Conservation (phyloP, 2,113 vertebrate species). For the Polyodon spathula region DNA sequence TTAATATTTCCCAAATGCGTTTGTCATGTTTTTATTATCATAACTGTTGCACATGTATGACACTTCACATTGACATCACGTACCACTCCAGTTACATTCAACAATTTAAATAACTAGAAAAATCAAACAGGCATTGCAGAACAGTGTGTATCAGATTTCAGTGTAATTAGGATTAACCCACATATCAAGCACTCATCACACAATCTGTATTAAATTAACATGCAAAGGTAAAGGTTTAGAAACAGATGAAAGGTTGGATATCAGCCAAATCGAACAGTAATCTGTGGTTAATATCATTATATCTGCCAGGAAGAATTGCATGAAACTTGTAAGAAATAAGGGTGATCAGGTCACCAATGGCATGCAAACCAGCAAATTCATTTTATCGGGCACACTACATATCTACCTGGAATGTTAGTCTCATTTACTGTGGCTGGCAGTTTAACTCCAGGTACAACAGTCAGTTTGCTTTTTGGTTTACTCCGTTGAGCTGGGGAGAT, state of each 20-base stretch:
- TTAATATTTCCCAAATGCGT: too few relatives aligned
- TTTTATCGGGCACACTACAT: neutral
- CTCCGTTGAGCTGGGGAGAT: conserved; percentile 29
- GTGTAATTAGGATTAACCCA: too few relatives aligned
- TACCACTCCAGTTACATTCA: neutral
- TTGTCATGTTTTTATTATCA: too few relatives aligned
- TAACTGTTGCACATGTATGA: too few relatives aligned
- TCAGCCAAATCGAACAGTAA: too few relatives aligned
- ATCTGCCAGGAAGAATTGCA: too few relatives aligned
- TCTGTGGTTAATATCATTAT: too few relatives aligned
- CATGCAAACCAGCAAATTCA: neutral
- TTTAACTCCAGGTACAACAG: conserved; percentile 18
- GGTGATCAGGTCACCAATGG: neutral
- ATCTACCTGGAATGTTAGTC: conserved; percentile 14
- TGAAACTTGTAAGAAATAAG: neutral
- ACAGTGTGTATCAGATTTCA: neutral
- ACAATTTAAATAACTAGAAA: neutral
- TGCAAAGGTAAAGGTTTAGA: too few relatives aligned
- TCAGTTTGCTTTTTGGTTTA: conserved; percentile 20
- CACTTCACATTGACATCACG: too few relatives aligned
- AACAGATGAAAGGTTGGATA: too few relatives aligned
- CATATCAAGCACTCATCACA: too few relatives aligned
- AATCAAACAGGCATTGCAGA: neutral
- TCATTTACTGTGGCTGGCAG: conserved; percentile 18
- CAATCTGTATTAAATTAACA: too few relatives aligned